These are phyloP conservation scores for Gorsachius magnificus DNA, from an alignment of 2,797 vertebrate genomes.

Conservation along the genomic window DNA sequence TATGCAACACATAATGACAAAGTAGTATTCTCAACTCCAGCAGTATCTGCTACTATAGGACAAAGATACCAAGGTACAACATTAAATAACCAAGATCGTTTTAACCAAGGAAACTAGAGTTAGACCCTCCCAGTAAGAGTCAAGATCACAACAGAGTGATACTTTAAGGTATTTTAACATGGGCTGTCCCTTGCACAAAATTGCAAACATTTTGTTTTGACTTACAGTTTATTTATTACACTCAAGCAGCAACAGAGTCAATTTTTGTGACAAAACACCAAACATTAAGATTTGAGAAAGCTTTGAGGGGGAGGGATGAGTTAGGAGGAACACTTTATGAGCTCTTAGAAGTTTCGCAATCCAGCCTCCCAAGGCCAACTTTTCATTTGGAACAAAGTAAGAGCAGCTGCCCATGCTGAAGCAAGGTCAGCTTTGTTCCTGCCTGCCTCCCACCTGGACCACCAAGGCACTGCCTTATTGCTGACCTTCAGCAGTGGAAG, in stretches of 20 bases:
- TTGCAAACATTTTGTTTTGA: background rate
- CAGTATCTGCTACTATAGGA: background rate
- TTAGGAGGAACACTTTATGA: background rate
- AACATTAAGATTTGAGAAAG: background rate
- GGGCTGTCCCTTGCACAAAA: background rate
- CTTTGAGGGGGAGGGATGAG: background rate
- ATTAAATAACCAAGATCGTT: background rate
- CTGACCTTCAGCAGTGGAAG: background rate
- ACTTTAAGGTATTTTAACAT: background rate
- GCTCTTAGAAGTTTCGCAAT: background rate
- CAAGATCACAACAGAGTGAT: background rate
- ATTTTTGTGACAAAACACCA: background rate
- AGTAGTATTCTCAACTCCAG: background rate
- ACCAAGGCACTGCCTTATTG: conserved; percentile 28
- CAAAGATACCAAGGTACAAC: background rate
- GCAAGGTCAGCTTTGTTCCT: background rate
- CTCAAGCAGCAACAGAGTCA: background rate
- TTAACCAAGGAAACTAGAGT: background rate
- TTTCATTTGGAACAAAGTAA: conserved; percentile 5
- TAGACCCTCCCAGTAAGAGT: background rate
- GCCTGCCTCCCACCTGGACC: conserved; percentile 46
- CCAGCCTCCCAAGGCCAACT: conserved; percentile 8
- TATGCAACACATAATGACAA: background rate
- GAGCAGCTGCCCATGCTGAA: conserved; percentile 23
- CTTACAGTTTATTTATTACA: conserved; percentile 16